Evolutionary conservation across 2,888 invertebrate species (phyloP).

Genomic region (Hemithea aestivaria): DNA sequence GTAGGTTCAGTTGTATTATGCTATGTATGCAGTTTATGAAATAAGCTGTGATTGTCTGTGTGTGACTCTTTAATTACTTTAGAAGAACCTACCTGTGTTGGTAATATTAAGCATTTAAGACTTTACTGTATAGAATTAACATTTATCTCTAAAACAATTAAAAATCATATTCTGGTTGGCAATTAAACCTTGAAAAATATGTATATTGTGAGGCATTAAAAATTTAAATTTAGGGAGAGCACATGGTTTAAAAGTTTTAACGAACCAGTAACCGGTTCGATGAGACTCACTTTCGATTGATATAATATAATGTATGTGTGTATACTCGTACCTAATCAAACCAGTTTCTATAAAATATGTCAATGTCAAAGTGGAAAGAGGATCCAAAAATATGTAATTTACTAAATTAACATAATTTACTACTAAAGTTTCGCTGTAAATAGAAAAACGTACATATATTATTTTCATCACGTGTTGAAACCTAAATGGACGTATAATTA

Average conservation of each 20-base stretch:
- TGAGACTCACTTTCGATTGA: conserved; percentile 54
- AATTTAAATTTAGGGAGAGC: conserved; percentile 23
- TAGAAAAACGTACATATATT: conserved; percentile 5
- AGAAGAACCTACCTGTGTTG: no score
- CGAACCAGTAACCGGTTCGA: conserved; percentile 42
- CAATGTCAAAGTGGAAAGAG: conserved; percentile 64
- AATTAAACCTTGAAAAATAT: no score
- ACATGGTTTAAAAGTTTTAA: conserved; percentile 37
- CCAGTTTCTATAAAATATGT: conserved; percentile 59
- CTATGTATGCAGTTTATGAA: no score
- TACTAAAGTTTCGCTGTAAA: conserved; percentile 1
- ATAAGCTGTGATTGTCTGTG: no score
- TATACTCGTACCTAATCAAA: conserved; percentile 31
- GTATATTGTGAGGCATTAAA: conserved; percentile 1
- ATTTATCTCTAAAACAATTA: no score
- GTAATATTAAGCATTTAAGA: no score
- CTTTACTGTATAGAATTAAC: no score
- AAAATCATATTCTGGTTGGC: no score
- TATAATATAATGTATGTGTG: conserved; percentile 6
- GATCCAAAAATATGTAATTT: conserved; percentile 27
- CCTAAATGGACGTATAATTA: background rate
- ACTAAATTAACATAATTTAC: conserved; percentile 9
- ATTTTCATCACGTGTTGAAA: conserved; percentile 10
- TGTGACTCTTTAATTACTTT: no score
- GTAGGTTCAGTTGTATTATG: no score